Evolutionary conservation across 2,888 invertebrate species (phyloP), one percentile per base, ranked within the genome.

Genomic region (Trissolcus japonicus): DNA sequence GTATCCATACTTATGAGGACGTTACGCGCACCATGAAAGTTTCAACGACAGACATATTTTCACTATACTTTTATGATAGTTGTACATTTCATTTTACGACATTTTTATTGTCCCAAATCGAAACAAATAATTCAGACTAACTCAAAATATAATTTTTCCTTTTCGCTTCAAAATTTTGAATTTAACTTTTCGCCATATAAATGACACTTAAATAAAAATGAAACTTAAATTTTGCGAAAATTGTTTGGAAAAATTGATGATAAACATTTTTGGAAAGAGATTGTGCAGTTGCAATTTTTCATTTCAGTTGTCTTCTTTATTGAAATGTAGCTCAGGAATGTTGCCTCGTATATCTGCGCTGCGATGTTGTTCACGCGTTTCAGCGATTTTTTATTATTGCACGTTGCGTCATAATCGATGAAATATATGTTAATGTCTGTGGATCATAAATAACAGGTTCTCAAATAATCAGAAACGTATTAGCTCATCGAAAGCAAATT

Each of bases 1-100:
- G 21, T 66, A 57, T 77, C 81, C 82, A 82, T 81, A 82, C 78
- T 56, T 80, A 80, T 82, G 63, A 79, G 69, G 71, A 11, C 4
- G 35, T 41, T 43, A 57, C 57, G 41, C 35, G 51, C 19, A 50
- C 41, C 16, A 40, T 50, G 60, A 53, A 55, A 56, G 53, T 65
- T 48, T 60, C 60, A 66, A 54, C 50, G 40, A 56, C 16, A 35
- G 29, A n/a, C 46, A 53, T 60, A 61, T 54, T 66, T 66, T 74
- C 56, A 61, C 51, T 19, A 61, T 54, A 53, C 57, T 57, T 53
- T 68, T 74, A 62, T 48, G 25, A 35, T 9, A 35, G 11, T 35
- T 35, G 35, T 35, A 25, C 2, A 35, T 35, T 35, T 35, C 35
- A 35, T 11, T 35, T 35, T 1, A 35, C 9, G 11, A 35, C 35